phyloP scores from a whole-genome alignment of 2,888 invertebrate species.

The Oasisia sp. region DNA sequence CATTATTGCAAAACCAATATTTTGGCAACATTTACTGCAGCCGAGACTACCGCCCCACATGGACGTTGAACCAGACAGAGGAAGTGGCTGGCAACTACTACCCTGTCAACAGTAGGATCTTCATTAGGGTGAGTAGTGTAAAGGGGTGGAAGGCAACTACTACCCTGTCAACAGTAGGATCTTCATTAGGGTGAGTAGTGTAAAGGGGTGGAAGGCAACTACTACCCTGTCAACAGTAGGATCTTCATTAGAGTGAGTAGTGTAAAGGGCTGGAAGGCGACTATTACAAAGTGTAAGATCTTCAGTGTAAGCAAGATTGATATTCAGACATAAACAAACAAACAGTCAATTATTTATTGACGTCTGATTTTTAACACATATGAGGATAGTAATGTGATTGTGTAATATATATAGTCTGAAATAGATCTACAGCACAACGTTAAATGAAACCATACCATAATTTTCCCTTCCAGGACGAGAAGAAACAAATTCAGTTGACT shows the following conservation, averaged over 20 bases:
- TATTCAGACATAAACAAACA: no score
- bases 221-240: no score
- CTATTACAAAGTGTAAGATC: no score
- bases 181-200: no score
- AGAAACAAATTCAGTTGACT: constrained; percentile 57
- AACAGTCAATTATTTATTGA: background rate
- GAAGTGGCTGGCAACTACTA: no score
- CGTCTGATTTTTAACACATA: background rate
- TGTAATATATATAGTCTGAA: no score
- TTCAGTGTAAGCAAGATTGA: no score
- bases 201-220: no score
- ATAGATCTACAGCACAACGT: background rate
- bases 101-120: constrained; percentile 86
- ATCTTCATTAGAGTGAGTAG: constrained; percentile 66
- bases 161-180: no score
- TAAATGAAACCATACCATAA: background rate
- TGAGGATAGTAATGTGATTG: background rate
- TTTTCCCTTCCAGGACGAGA: constrained; percentile 39
- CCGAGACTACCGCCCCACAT: constrained; percentile 75
- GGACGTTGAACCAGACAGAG: constrained; percentile 71
- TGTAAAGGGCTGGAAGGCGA: background rate
- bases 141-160: constrained; percentile 70
- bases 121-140: constrained; percentile 52
- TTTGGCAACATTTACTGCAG: constrained; percentile 40
- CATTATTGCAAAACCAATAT: no score